These are phyloP conservation scores for Siphamia tubifer DNA, from an alignment of 2,113 vertebrate species.

Conservation along the genomic window DNA sequence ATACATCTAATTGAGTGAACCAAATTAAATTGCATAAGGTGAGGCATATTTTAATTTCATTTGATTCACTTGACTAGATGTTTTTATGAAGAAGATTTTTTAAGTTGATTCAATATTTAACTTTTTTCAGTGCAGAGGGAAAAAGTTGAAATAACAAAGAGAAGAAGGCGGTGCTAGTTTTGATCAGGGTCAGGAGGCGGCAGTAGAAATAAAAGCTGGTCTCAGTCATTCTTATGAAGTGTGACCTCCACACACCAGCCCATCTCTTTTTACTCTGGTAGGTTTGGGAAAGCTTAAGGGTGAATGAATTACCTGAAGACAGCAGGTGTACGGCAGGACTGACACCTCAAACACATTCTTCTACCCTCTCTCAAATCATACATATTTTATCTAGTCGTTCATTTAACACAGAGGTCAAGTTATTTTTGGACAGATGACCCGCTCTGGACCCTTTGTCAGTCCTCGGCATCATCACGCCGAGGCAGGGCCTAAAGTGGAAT, in stretches of 20 bases:
- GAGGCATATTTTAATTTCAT: no score
- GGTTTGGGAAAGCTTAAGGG: constrained; percentile 57
- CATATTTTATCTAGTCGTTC: constrained; percentile 50
- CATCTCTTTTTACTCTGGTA: constrained; percentile 59
- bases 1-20: no score
- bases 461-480: constrained; percentile 30
- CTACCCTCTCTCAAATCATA: constrained; percentile 58
- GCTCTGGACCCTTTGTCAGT: constrained; percentile 31
- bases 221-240: constrained; percentile 69
- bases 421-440: constrained; percentile 36
- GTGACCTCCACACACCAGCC: constrained; percentile 73
- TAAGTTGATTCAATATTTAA: no score
- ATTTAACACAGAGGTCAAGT: constrained; percentile 59
- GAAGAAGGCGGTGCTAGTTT: constrained; percentile 22
- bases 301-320: constrained; percentile 65
- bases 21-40: no score
- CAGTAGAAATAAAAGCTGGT: constrained; percentile 70
- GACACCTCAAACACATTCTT: constrained; percentile 60
- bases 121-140: no score
- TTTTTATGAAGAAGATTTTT: no score
- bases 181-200: constrained; percentile 61
- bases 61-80: no score
- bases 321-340: constrained; percentile 46
- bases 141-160: constrained; percentile 44
- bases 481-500: constrained; percentile 38